These are phyloP conservation scores for Athetis lepigone DNA, from an alignment of 2,888 invertebrate species.

Conservation along the genomic window DNA sequence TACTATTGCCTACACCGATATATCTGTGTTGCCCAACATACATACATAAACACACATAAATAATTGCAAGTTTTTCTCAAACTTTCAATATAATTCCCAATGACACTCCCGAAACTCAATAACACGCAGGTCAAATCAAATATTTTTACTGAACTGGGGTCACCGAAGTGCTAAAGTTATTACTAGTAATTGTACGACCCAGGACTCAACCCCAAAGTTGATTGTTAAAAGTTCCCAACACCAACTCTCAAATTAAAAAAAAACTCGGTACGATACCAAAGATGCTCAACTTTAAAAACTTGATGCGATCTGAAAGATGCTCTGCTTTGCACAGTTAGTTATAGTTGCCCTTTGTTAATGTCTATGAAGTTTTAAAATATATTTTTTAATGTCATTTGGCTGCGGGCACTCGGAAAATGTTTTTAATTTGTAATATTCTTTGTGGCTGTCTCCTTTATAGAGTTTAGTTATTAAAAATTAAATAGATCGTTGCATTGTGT, in stretches of 20 bases:
- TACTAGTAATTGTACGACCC: conserved; percentile 55
- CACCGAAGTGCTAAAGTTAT: conserved; percentile 59
- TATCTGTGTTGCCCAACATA: too few relatives aligned
- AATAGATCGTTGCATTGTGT: conserved; percentile 2
- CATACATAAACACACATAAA: too few relatives aligned
- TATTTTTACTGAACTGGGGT: conserved; percentile 55
- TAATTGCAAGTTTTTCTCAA: background rate
- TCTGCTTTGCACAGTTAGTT: conserved; percentile 37
- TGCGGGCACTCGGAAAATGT: conserved; percentile 24
- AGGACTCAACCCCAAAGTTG: conserved; percentile 31
- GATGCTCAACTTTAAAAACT: conserved; percentile 45
- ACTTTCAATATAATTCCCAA: background rate
- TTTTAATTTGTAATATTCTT: conserved; percentile 47
- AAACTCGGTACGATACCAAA: conserved; percentile 41
- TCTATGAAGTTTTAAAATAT: conserved; percentile 40
- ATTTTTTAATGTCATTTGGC: conserved; percentile 38
- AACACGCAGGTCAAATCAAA: conserved; percentile 41
- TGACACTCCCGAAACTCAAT: conserved; percentile 5
- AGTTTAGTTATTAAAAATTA: conserved; percentile 1
- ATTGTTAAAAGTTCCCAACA: conserved; percentile 63
- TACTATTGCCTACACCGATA: too few relatives aligned
- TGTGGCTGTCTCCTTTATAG: conserved; percentile 8
- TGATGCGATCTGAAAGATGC: conserved; percentile 52
- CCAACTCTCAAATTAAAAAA: conserved; percentile 56
- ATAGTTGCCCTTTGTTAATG: conserved; percentile 49